Evolutionary conservation across 1,140 invertebrate species (phyloP).

Genomic region (Dendrolimus punctatus): DNA sequence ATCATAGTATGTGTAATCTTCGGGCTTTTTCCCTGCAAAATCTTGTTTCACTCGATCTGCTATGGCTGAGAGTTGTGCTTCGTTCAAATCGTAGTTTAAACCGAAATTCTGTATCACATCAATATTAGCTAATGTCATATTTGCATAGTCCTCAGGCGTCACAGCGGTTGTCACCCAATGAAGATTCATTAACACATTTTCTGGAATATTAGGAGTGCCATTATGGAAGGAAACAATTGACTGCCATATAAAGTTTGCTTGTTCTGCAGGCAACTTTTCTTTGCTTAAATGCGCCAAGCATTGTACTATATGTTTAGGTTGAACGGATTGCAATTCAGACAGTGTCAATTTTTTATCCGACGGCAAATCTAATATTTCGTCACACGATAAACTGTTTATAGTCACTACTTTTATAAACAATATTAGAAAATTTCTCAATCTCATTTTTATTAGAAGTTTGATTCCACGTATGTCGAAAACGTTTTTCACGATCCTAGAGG

Average conservation of each 20-base stretch:
- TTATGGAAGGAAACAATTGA: conserved; percentile 34
- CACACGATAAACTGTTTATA: conserved; percentile 17
- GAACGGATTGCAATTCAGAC: conserved; percentile 34
- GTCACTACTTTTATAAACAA: background rate
- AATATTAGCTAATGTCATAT: conserved; percentile 62
- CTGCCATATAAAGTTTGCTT: conserved; percentile 53
- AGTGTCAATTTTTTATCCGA: conserved; percentile 23
- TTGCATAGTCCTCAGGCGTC: conserved; percentile 49
- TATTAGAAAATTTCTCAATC: background rate
- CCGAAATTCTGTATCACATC: conserved; percentile 70
- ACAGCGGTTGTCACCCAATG: conserved; percentile 65
- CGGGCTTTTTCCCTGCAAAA: conserved; percentile 65
- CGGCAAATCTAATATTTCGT: conserved; percentile 32
- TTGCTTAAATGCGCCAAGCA: conserved; percentile 48
- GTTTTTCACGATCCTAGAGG: too few species aligned
- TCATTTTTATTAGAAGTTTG: too few species aligned
- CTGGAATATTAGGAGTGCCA: conserved; percentile 49
- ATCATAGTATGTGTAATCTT: conserved; percentile 69
- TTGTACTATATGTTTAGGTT: conserved; percentile 34
- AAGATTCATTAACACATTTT: conserved; percentile 48
- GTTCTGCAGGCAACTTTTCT: conserved; percentile 22
- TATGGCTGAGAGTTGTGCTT: conserved; percentile 54
- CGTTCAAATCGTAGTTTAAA: conserved; percentile 49
- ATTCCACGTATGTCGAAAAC: background rate
- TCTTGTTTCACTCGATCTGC: conserved; percentile 56